Evolutionary conservation across 2,113 vertebrate genomes (phyloP), one percentile per base, ranked within the genome.

Genomic region (Sphaerodactylus townsendi): DNA sequence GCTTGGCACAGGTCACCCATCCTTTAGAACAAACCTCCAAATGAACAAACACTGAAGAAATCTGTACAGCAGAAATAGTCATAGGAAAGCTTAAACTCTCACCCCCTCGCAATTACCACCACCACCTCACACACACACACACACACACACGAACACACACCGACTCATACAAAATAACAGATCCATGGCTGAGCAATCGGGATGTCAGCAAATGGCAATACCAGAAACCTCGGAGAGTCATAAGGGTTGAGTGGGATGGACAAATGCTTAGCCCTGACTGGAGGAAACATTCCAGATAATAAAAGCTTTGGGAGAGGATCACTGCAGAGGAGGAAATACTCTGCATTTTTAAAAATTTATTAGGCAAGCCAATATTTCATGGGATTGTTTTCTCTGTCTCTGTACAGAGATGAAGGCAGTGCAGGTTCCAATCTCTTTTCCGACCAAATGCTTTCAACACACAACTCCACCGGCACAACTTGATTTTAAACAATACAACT

Each of bases 41-140:
- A 56, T 9, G 6, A 59, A 76, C 0, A 35, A 30, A 41, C 5
- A 23, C 77, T 46, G 79, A 87, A 89, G 74, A 90, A 90, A 94
- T 90, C 77, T 70, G 75, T 87, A 0, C 10, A 92, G 85, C 85
- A 87, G 92, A 84, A 95, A 86, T 68, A 87, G 82, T 83, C 0
- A 72, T 79, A 84, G 84, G 59, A 81, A 79, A 82, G 85, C 76
- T 90, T 87, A 88, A 90, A 79, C 84, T 89, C 41, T 66, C 5
- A 3, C 53, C 3, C 53, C 53, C 19, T 4, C 53, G 23, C 19
- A 5, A 21, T 7, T 25, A 59, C 7, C 59, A 56, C 15, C 53
- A 56, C 53, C 53, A 4, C 53, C 53, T 15, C 28, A 13, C 66
- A 11, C 10, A 25, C 66, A 46, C 53, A 62, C 44, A 74, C 39